phyloP scores from a whole-genome alignment of 2,113 vertebrate species.

The Entelurus aequoreus region DNA sequence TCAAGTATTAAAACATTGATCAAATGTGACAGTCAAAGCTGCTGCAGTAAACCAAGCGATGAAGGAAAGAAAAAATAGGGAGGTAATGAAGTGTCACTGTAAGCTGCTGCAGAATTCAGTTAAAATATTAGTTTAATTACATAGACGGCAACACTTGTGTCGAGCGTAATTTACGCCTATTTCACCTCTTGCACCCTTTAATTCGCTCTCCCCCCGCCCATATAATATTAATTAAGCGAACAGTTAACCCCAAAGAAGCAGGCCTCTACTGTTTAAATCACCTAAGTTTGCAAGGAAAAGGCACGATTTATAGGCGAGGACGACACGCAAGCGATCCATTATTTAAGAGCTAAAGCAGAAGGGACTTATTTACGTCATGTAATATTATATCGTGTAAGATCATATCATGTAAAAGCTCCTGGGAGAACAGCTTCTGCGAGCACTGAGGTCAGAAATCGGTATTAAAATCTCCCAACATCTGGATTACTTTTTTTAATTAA shows the following conservation, averaged over 20 bases:
- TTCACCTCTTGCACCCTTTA: slow-evolving; percentile 13
- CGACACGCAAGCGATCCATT: slow-evolving; percentile 26
- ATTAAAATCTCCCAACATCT: slow-evolving; percentile 21
- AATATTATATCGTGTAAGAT: no score
- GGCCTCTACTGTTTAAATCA: slow-evolving; percentile 7
- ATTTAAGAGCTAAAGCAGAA: slow-evolving; percentile 31
- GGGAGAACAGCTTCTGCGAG: not conserved
- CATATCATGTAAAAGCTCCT: not conserved
- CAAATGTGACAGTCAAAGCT: slow-evolving; percentile 4
- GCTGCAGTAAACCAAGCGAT: not conserved
- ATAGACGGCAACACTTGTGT: not conserved
- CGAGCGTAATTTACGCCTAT: slow-evolving; percentile 7
- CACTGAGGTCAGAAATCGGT: slow-evolving; percentile 10
- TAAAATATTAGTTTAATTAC: slow-evolving; percentile 8
- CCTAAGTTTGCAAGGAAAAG: slow-evolving; percentile 2
- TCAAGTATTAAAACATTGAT: slow-evolving; percentile 13
- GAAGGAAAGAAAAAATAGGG: not conserved
- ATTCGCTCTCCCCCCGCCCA: not conserved
- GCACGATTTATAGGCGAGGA: slow-evolving; percentile 5
- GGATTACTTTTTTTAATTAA: slow-evolving; percentile 20
- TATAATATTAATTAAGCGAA: slow-evolving; percentile 19
- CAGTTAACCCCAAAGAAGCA: slow-evolving; percentile 13
- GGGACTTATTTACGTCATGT: not conserved
- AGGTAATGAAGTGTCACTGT: slow-evolving; percentile 7
- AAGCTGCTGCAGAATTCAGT: not conserved